Base-by-base conservation (phyloP, 92 coral and sea anemone genomes). In the Umimayanthus kanabou region DNA sequence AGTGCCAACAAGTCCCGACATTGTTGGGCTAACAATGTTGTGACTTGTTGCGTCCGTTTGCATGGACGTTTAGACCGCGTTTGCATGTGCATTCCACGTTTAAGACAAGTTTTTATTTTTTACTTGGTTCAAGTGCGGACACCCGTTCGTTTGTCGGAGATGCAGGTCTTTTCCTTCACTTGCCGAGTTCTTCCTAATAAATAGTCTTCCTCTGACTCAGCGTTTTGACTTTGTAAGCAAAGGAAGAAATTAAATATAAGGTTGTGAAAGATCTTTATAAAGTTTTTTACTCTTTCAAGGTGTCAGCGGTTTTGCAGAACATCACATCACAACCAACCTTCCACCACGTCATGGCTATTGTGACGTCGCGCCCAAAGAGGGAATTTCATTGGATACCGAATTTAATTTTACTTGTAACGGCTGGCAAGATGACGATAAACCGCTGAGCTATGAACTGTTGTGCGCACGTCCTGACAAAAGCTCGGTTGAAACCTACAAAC, bases 361-460 rank as follows among this genome's bases (percentile, higher is more conserved):
- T 91, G 92, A 58, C 58, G 91, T 95, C 85, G 89, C 76, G 1
- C 98, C 98, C 6, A 84, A 37, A 10, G 90, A 88, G 69, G 96
- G 96, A 75, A 73, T 80, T 39, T 94, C 93, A 61, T 85, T 93
- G 87, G 67, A 86, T 61, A 93, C 98, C 26, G 90, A 74, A 20
- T 94, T 95, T 76, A 67, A 28, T 33, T 92, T 95, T 66, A 89
- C 92, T 10, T 96, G 99, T 57, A 74, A 78, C 18, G 87, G 65
- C 67, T 96, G 99, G 99, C 81, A 73, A 22, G 98, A 95, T 84
- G 96, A 95, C 28, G 94, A 93, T 75, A 85, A 88, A 28, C 95
- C 96, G 80, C 92, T 96, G 88, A 81, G 89, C 40, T 96, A 95
- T 67, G 94, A 93, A 83, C 85, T 95, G 72, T 82, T 93, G 76